Base-by-base conservation (phyloP, 2,888 invertebrate genomes). In the Tortrix viridana region DNA sequence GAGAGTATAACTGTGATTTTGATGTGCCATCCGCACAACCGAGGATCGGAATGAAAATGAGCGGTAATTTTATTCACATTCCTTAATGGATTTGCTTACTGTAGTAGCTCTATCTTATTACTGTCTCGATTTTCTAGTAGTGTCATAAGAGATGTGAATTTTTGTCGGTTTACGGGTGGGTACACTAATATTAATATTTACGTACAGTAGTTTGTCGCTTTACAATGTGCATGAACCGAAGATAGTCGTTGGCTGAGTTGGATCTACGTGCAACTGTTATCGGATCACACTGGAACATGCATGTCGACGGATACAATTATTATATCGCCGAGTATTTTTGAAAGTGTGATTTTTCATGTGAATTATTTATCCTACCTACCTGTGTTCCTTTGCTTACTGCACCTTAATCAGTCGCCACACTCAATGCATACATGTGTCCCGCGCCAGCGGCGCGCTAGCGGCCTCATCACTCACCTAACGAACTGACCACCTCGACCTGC, bases 121-220 rank as follows among this genome's bases (percentile, higher is more conserved):
- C 89, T 88, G 89, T 90, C 88, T 89, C 89, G 87, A 88, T 85
- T 86, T 88, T 87, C 86, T 88, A 82, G 89, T 89, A 89, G 90
- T 88, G 85, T 88, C 86, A 84, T 84, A 77, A 78, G 71, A 77
- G 76, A 84, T 82, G 86, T 83, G 86, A 85, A 77, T 80, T 81
- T 76, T 72, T 86, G 87, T 88, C 89, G 88, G 88, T 88, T 82
- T 72, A 84, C 82, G 90, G 90, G 89, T 91, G 90, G 90, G 91
- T 90, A 89, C 89, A 89, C 89, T 90, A 89, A 89, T 89, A 85
- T 88, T 88, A 52, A 86, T 88, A 85, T 89, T 87, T 89, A 89
- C 89, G 87, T 90, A 89, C 81, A 86, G 91, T 91, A 91, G 91
- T 89, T 87, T 88, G 89, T 88, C 87, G 90, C 89, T 90, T 89